Evolutionary conservation across 2,797 vertebrate genomes (phyloP), one percentile per base, ranked within the genome.

Genomic region (Lates japonicus): DNA sequence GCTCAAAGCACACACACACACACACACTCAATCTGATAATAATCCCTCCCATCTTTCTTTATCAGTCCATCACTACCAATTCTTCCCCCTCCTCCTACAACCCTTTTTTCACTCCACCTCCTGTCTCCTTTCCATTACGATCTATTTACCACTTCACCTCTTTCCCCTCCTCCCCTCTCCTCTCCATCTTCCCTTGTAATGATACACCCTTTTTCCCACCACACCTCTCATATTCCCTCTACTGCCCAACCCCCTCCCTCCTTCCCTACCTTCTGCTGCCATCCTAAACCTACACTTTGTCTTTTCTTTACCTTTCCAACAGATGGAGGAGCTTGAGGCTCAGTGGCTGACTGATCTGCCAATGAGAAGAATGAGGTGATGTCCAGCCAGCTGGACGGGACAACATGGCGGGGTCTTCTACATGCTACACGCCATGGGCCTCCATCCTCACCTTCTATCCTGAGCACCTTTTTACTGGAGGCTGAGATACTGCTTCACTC

Each of bases 381-480:
- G 98, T 98, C 97, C 94, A 99, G 98, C 82, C 98, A 99, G 92
- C 94, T 99, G 95, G 98, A 99, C 77, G 94, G 1, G 98, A 99
- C 94, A 99, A 99, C 95, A 99, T 99, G 98, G 98, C 98, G 95
- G 95, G 0, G 95, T 99, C 70, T 99, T 99, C 91, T 99, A 99
- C 89, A 99, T 99, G 98, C 95, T 99, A 67, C 10, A 98, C 98
- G 0, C 98, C 88, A 99, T 99, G 98, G 96, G 95, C 0, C 97
- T 99, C 79, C 71, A 96, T 99, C 76, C 97, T 99, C 89, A 98
- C 97, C 78, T 99, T 99, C 86, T 94, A 98, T 82, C 99, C 98
- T 84, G 98, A 99, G 59, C 98, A 98, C 77, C 95, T 99, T 78
- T 99, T 99, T 93, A 99, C 95, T 99, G 98, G 98, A 97, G 97